Conservation (phyloP, 2,113 vertebrate genomes). For the Misgurnus mizolepis region DNA sequence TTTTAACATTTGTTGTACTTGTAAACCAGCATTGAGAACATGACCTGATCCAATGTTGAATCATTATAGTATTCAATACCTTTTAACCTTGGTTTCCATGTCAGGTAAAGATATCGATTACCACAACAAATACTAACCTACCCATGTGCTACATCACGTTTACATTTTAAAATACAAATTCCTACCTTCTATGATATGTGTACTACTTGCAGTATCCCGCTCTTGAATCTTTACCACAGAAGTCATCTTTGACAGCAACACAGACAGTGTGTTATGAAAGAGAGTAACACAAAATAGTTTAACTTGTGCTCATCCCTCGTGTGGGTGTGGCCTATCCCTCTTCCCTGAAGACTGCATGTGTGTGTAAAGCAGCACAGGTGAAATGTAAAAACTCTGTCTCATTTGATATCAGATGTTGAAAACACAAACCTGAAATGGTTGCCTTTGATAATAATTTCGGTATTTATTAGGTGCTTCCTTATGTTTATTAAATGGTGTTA, state of each 20-base stretch:
- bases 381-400: not conserved
- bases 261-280: not conserved
- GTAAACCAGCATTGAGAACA: not conserved
- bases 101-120: slow-evolving; percentile 29
- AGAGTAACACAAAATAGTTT: slow-evolving; percentile 32
- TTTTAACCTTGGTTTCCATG: not conserved
- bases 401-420: not conserved
- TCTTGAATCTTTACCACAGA: slow-evolving; percentile 29
- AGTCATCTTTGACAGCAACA: slow-evolving; percentile 1
- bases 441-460: no score
- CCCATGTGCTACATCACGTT: not conserved
- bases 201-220: slow-evolving; percentile 13
- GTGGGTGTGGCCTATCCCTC: slow-evolving; percentile 50
- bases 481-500: not conserved
- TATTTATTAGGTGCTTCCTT: not conserved
- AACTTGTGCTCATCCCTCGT: slow-evolving; percentile 11
- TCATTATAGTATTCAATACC: not conserved
- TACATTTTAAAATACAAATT: not conserved
- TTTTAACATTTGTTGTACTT: not conserved
- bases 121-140: not conserved
- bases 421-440: not conserved
- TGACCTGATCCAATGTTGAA: not conserved
- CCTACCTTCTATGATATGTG: slow-evolving; percentile 41
- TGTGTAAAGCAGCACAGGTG: not conserved
- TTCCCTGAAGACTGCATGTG: slow-evolving; percentile 1